Evolutionary conservation across 2,888 invertebrate genomes (phyloP).

Genomic region (Platerodrilus igneus): DNA sequence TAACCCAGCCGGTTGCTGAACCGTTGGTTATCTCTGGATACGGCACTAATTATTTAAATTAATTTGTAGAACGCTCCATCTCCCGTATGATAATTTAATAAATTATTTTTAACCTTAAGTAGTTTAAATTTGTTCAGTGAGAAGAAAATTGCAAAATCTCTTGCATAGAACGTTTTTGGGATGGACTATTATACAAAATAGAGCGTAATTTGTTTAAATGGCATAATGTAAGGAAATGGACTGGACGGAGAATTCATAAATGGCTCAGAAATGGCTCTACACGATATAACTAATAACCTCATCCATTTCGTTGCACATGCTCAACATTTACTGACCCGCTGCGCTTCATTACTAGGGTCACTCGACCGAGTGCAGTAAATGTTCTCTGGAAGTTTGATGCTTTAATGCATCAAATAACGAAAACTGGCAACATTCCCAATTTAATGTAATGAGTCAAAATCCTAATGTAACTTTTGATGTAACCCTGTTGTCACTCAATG

Average conservation of each 20-base stretch:
- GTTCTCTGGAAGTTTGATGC: slow-evolving; percentile 6
- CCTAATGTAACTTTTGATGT: too few relatives aligned
- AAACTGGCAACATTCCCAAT: too few relatives aligned
- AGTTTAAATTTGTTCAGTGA: neutral
- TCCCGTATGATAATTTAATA: slow-evolving; percentile 8
- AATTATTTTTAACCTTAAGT: slow-evolving; percentile 3
- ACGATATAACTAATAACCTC: slow-evolving; percentile 11
- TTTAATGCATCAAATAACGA: too few relatives aligned
- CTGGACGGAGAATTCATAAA: slow-evolving; percentile 12
- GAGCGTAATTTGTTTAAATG: slow-evolving; percentile 12
- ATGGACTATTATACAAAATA: slow-evolving; percentile 1
- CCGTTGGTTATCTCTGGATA: slow-evolving; percentile 27
- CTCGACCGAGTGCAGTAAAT: slow-evolving; percentile 14
- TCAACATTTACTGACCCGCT: slow-evolving; percentile 16
- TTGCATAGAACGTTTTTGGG: too few relatives aligned
- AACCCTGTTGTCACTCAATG: too few relatives aligned
- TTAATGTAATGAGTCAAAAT: too few relatives aligned
- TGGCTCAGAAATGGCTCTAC: slow-evolving; percentile 11
- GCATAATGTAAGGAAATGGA: slow-evolving; percentile 9
- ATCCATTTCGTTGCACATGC: slow-evolving; percentile 12
- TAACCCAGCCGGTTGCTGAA: slow-evolving; percentile 27
- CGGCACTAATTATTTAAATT: slow-evolving; percentile 25
- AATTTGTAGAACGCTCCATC: slow-evolving; percentile 16
- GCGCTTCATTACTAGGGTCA: slow-evolving; percentile 15
- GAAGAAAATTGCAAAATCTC: too few relatives aligned